Percentiles rank a stretch among this genome's conserved stretches.
phyloP scores from a whole-genome alignment of 2,113 vertebrate genomes.

The Chrysemys picta region DNA sequence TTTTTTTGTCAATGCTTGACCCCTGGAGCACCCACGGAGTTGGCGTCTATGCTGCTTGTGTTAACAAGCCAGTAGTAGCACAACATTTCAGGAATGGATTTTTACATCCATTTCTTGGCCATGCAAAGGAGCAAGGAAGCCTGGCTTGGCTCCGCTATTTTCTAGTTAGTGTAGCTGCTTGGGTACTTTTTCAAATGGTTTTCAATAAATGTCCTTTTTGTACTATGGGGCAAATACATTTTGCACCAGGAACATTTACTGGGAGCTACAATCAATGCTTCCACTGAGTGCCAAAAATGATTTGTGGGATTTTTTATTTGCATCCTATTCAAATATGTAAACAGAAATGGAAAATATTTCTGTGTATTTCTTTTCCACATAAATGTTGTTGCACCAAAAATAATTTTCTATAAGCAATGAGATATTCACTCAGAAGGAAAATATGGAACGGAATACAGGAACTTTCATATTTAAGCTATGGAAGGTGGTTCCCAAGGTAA shows the following conservation, averaged over 20 bases:
- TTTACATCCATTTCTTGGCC: not conserved
- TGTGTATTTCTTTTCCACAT: not conserved
- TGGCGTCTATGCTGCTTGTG: not conserved
- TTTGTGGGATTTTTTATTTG: not conserved
- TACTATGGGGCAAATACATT: not conserved
- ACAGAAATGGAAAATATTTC: not conserved
- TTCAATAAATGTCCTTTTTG: not conserved
- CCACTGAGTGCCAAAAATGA: not conserved
- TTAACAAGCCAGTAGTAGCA: no score
- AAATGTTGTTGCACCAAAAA: not conserved
- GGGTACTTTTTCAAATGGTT: not conserved
- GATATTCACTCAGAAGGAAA: not conserved
- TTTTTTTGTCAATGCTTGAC: no score
- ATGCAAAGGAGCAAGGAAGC: not conserved
- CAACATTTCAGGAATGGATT: not conserved
- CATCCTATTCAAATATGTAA: not conserved
- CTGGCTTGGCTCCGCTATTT: not conserved
- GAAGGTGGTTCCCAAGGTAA: not conserved
- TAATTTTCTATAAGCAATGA: not conserved
- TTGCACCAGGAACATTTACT: not conserved
- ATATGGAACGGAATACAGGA: not conserved
- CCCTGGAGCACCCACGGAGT: no score
- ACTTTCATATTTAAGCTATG: not conserved
- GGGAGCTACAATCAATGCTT: not conserved
- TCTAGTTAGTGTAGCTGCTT: not conserved